Evolutionary conservation across 2,888 invertebrate genomes (phyloP), one percentile per base, ranked within the genome.

Genomic region (Pseudolycoriella hygida): DNA sequence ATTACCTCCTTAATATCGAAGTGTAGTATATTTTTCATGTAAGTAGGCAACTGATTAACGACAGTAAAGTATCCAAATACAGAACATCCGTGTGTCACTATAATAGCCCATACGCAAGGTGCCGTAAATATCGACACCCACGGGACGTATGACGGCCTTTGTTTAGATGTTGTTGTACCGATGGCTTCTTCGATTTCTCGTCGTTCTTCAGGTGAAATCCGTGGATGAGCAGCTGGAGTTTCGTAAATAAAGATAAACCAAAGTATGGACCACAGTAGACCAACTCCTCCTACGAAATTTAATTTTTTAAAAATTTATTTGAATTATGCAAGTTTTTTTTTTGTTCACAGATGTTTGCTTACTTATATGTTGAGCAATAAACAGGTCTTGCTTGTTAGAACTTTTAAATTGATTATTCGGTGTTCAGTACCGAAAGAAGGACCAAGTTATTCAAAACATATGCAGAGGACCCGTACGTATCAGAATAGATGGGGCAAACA

Each of bases 21-120:
- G 50, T 76, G 68, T 43, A 87, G 69, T 51, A 87, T 82, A 56
- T 77, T 74, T 61, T 85, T 79, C 76, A 87, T 82, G 62, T 83
- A 89, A 2, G 82, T 84, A 5, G 89, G 89, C 55, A 89, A 69
- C 57, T 88, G 87, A 66, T 87, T 84, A 52, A 88, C 78, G 30
- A 89, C 80, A 11, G 85, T 87, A 66, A 87, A 88, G 67, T 86
- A 88, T 0, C 87, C 83, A 66, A 86, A 89, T 42, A 88, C 86
- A 5, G 85, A 85, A 46, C 83, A 77, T 0, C 76, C 82, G 58
- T 88, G 87, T 0, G 84, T 83, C 47, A 88, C 63, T 51, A 88
- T 74, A 57, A 88, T 85, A 12, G 87, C 85, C 86, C 86, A 88
- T 4, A 88, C 87, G 0, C 86, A 81, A 0, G 71, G 57, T 0